Conservation (phyloP, 2,797 vertebrate species). For the Danio tinwini region DNA sequence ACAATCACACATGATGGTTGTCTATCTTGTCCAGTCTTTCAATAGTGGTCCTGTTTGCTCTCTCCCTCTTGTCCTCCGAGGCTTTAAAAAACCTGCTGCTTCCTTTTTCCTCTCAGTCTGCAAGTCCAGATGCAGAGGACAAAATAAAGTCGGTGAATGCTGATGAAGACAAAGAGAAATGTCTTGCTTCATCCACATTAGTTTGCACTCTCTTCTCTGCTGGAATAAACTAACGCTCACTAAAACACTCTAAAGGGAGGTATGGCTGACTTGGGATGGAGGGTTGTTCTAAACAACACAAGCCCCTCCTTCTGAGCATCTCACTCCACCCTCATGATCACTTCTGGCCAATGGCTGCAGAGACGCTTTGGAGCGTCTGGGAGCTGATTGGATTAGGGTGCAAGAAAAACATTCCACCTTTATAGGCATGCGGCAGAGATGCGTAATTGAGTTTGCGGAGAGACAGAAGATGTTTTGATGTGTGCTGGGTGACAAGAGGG, state of each 20-base stretch:
- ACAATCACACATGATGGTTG: constrained; percentile 96
- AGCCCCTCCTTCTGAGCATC: constrained; percentile 51
- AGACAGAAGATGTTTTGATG: constrained; percentile 59
- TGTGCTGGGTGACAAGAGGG: constrained; percentile 37
- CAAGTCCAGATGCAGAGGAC: constrained; percentile 57
- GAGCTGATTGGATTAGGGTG: constrained; percentile 63
- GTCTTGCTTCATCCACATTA: constrained; percentile 70
- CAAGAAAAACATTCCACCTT: constrained; percentile 48
- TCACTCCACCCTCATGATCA: constrained; percentile 33
- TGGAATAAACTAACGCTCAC: constrained; percentile 78
- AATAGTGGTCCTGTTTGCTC: constrained; percentile 40
- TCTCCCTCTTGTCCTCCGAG: constrained; percentile 48
- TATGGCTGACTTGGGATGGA: constrained; percentile 47
- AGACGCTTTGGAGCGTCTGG: constrained; percentile 73
- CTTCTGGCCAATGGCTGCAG: constrained; percentile 68
- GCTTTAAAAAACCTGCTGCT: constrained; percentile 57
- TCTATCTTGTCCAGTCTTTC: constrained; percentile 52
- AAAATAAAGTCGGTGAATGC: constrained; percentile 68
- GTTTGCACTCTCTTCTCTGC: constrained; percentile 71
- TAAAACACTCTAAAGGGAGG: constrained; percentile 82
- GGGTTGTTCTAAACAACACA: constrained; percentile 50
- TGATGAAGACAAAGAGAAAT: constrained; percentile 54
- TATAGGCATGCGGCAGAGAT: constrained; percentile 51
- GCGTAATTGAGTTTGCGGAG: constrained; percentile 66
- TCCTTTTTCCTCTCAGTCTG: constrained; percentile 52